Conservation (phyloP, 2,797 vertebrate genomes). For the Muscicapa comitata region DNA sequence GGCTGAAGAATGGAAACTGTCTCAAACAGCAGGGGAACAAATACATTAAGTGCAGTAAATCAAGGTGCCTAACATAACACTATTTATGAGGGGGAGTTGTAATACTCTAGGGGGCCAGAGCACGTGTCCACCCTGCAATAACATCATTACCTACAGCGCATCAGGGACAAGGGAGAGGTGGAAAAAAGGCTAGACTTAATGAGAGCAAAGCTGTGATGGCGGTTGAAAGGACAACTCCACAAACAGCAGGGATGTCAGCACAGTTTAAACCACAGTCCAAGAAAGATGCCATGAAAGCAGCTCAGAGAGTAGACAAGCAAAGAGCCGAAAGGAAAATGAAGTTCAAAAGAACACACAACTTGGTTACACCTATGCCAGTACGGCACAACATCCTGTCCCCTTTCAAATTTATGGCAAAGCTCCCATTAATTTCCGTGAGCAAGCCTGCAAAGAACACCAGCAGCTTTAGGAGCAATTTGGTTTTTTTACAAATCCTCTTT, state of each 20-base stretch:
- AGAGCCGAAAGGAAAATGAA: constrained; percentile 4
- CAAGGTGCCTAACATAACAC: neutral
- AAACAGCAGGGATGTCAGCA: constrained; percentile 15
- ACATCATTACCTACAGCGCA: neutral
- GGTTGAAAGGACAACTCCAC: neutral
- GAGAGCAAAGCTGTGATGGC: neutral
- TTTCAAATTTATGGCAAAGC: constrained; percentile 26
- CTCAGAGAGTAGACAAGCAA: neutral
- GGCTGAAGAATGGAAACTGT: neutral
- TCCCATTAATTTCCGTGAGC: constrained; percentile 47
- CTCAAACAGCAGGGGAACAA: neutral
- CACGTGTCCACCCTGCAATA: neutral
- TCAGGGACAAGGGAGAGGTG: neutral
- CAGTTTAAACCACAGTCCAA: neutral
- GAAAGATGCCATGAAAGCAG: neutral
- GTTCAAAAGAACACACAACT: constrained; percentile 3
- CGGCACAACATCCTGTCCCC: constrained; percentile 47
- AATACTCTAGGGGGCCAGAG: neutral
- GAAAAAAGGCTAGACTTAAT: neutral
- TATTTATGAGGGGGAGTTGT: neutral
- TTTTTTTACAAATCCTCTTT: neutral
- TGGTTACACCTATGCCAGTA: constrained; percentile 45
- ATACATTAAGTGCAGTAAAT: neutral
- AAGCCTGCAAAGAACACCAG: neutral
- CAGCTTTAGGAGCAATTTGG: neutral